A percentile compares a stretch with the other conserved stretches of the same genome.
These are phyloP conservation scores for Mirounga angustirostris DNA, from an alignment of 2,113 vertebrate species.

Conservation along the genomic window DNA sequence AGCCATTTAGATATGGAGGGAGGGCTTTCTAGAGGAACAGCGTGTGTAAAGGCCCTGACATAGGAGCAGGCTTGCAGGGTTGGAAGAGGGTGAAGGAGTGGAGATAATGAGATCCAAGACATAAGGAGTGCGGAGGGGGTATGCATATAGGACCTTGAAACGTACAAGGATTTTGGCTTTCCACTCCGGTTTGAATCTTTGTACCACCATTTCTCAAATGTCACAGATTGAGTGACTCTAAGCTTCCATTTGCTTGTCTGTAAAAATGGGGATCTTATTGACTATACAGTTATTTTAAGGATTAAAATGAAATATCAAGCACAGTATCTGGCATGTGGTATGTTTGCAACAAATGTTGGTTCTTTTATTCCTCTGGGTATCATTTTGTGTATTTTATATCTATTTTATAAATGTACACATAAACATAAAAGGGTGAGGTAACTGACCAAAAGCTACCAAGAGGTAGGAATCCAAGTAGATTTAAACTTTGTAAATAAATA, in stretches of 20 bases:
- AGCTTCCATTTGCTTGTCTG: background rate
- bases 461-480: background rate
- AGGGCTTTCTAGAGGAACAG: background rate
- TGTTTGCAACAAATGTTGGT: slow-evolving; percentile 20
- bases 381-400: background rate
- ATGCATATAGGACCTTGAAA: background rate
- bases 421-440: background rate
- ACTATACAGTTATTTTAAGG: slow-evolving; percentile 31
- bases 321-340: background rate
- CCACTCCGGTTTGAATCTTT: background rate
- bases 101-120: background rate
- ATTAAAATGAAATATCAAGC: slow-evolving; percentile 47
- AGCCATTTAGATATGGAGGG: background rate
- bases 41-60: background rate
- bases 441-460: background rate
- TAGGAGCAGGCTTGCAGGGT: background rate
- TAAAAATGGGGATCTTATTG: slow-evolving; percentile 39
- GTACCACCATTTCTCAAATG: background rate
- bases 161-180: background rate
- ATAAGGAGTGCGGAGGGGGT: background rate
- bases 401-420: slow-evolving; percentile 40
- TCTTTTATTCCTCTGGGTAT: slow-evolving; percentile 5
- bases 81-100: background rate
- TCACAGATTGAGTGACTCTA: background rate
- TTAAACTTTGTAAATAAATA: slow-evolving; percentile 46